These are phyloP conservation scores for Charaxes varanes DNA, from an alignment of 1,140 invertebrate species.

Conservation along the genomic window DNA sequence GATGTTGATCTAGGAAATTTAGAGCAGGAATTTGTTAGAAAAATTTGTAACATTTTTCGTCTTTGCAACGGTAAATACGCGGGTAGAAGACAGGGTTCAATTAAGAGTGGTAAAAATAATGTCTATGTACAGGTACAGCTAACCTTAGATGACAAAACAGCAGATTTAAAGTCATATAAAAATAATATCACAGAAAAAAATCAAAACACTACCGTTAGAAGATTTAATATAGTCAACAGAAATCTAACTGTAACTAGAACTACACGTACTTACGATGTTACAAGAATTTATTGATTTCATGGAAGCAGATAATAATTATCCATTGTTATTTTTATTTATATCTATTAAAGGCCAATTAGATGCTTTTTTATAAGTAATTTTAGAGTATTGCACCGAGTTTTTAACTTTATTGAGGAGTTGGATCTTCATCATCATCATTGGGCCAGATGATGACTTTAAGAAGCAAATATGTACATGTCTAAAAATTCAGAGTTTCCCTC, in stretches of 20 bases:
- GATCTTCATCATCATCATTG: no score
- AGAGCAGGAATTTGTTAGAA: conserved; percentile 23
- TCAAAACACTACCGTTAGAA: neutral
- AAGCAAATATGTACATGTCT: no score
- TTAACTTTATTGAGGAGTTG: no score
- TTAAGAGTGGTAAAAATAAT: conserved; percentile 12
- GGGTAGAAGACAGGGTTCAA: conserved; percentile 8
- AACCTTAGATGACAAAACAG: conserved; percentile 18
- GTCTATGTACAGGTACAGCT: conserved; percentile 37
- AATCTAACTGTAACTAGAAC: conserved; percentile 20
- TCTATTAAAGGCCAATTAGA: no score
- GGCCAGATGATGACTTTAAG: no score
- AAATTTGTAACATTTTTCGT: conserved; percentile 29
- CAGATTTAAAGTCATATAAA: conserved; percentile 3
- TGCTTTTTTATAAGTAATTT: no score
- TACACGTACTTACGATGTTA: conserved; percentile 11
- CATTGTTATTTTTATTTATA: no score
- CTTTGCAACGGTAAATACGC: conserved; percentile 24
- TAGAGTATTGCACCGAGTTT: no score
- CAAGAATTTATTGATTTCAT: no score
- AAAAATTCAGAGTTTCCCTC: no score
- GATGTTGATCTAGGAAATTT: conserved; percentile 40
- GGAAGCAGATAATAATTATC: no score
- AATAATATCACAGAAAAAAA: neutral
- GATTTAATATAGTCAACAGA: neutral